These are phyloP conservation scores for Drosophila micromelanica DNA, from an alignment of 1,140 invertebrate genomes.

Conservation along the genomic window DNA sequence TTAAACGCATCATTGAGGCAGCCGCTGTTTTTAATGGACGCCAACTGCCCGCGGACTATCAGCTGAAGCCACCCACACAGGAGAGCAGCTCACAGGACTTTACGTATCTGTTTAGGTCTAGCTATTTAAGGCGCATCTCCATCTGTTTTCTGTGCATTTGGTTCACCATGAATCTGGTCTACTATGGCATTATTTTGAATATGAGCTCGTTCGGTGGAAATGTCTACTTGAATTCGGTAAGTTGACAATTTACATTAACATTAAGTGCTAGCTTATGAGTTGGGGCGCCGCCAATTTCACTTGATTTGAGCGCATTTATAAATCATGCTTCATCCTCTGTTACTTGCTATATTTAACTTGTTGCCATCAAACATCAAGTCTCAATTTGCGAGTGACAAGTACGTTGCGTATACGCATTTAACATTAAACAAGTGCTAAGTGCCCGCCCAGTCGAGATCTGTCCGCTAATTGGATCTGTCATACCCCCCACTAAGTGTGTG, in stretches of 20 bases:
- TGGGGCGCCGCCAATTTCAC: neutral
- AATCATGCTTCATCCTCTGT: constrained; percentile 18
- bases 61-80: constrained; percentile 85
- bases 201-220: constrained; percentile 89
- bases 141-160: constrained; percentile 88
- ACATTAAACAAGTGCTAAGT: constrained; percentile 69
- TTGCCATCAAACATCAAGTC: constrained; percentile 21
- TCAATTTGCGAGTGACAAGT: constrained; percentile 25
- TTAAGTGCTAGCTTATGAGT: neutral
- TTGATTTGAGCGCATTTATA: constrained; percentile 26
- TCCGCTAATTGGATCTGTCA: constrained; percentile 75
- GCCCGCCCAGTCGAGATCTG: constrained; percentile 42
- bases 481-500: constrained; percentile 6
- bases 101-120: constrained; percentile 87
- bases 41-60: constrained; percentile 87
- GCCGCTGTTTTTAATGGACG: constrained; percentile 88
- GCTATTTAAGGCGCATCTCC: constrained; percentile 87
- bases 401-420: constrained; percentile 55
- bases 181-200: constrained; percentile 90
- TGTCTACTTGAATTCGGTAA: constrained; percentile 89
- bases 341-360: constrained; percentile 28
- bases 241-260: constrained; percentile 53
- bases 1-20: constrained; percentile 88
- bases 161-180: constrained; percentile 90
- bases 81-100: constrained; percentile 86